A percentile compares a stretch with the other conserved stretches of the same genome.
These are phyloP conservation scores for Triops longicaudatus DNA, from an alignment of 1,140 invertebrate genomes.

Conservation along the genomic window DNA sequence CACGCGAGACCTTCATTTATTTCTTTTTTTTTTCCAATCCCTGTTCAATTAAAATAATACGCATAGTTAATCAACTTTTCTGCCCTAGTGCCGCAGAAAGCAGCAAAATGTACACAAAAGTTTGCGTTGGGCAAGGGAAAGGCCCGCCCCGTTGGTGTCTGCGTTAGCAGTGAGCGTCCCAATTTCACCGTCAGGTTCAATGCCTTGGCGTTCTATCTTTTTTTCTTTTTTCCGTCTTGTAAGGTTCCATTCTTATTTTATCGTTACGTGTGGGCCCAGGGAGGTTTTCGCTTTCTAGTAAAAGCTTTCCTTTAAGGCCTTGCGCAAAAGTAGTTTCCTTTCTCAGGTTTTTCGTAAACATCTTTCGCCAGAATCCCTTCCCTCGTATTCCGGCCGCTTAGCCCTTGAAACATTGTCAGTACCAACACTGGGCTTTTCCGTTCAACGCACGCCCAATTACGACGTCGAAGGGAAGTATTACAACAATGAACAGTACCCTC, in stretches of 20 bases:
- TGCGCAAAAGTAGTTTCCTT: slow-evolving; percentile 2
- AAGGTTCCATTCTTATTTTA: neutral
- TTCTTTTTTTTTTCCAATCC: too few species aligned
- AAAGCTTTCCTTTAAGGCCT: neutral
- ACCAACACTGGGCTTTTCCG: too few species aligned
- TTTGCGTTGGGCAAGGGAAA: neutral
- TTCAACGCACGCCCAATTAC: too few species aligned
- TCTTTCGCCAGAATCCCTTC: neutral
- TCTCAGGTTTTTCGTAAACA: neutral
- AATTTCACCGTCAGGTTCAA: slow-evolving; percentile 15
- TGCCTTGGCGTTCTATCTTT: neutral
- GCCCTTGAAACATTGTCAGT: too few species aligned
- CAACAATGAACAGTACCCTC: too few species aligned
- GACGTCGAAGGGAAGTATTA: too few species aligned
- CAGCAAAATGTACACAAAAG: neutral
- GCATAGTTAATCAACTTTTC: too few species aligned
- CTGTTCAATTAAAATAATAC: too few species aligned
- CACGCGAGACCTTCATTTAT: too few species aligned
- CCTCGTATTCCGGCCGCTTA: neutral
- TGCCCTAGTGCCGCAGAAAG: neutral
- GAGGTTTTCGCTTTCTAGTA: slow-evolving; percentile 11
- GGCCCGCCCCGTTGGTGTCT: neutral
- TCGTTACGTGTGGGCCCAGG: neutral
- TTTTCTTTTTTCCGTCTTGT: neutral
- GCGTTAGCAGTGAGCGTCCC: neutral